Base-by-base conservation (phyloP, 2,797 vertebrate species). In the Gobio occitaniae region DNA sequence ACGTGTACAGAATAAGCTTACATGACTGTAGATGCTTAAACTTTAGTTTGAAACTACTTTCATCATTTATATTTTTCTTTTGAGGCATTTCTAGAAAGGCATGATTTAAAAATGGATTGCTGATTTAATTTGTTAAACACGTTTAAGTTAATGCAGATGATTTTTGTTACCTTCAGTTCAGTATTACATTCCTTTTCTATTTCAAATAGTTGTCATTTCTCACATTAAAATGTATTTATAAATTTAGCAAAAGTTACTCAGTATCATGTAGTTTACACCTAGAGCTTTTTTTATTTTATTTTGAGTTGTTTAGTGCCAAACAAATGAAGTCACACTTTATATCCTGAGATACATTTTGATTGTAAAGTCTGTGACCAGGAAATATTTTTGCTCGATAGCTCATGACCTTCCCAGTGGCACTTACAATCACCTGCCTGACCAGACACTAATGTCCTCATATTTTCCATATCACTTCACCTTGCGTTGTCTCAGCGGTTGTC, bases 361-460 rank as follows among this genome's bases (percentile, higher is more conserved):
- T 54, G 4, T 54, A 6, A 54, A 54, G 32, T 38, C 10, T 65
- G 59, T 41, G 21, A 70, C 36, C 41, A 59, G 66, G 52, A 71
- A 47, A 76, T 9, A 69, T n/a, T 69, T 68, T 70, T 77, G 16
- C 56, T 38, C 13, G 16, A 8, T 56, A 41, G 17, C 50, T 77
- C 47, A n/a, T 48, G 44, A 47, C 72, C 65, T 74, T 81, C 56
- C 52, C 36, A 66, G 41, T 79, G 79, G 21, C 65, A 65, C 68
- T 79, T 74, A 8, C 66, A 87, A 84, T 84, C 76, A 83, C 70
- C 61, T 77, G 8, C 79, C 66, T 80, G 69, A 78, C 50, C 71
- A 76, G 25, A 78, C 68, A 75, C 11, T 75, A 84, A 56, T 84
- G 78, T 63, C 68, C 80, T 78, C 38, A 61, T 72, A 75, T 84